A percentile compares a stretch with the other conserved stretches of the same genome.
These are phyloP conservation scores for Antheraea assamensis DNA, from an alignment of 2,888 invertebrate genomes.

Conservation along the genomic window DNA sequence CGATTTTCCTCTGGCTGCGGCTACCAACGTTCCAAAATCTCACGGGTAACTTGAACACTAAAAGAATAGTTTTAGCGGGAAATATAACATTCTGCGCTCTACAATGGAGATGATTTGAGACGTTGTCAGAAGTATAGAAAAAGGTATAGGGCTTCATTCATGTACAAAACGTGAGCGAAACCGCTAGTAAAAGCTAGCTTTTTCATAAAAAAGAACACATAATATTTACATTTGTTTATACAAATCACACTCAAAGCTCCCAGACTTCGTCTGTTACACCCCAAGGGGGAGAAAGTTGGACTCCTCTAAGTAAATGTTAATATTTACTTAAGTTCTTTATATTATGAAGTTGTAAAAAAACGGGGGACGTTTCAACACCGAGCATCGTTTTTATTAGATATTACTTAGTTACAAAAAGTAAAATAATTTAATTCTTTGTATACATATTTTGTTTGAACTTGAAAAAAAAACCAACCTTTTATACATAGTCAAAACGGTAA, in stretches of 20 bases:
- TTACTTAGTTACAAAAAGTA: slow-evolving; percentile 9
- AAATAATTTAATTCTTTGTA: neutral
- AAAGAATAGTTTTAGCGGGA: no score
- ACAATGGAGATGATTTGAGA: no score
- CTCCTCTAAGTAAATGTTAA: slow-evolving; percentile 57
- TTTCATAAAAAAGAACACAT: slow-evolving; percentile 6
- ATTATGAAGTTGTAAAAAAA: slow-evolving; percentile 36
- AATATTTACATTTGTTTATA: slow-evolving; percentile 9
- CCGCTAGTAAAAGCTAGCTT: neutral
- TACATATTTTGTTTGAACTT: neutral
- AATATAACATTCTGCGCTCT: no score
- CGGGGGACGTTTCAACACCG: slow-evolving; percentile 35
- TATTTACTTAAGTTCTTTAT: slow-evolving; percentile 54
- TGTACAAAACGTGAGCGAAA: neutral
- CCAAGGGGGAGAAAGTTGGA: slow-evolving; percentile 38
- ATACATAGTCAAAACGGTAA: neutral
- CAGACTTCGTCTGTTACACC: slow-evolving; percentile 22
- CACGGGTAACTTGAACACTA: no score
- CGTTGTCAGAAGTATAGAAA: no score
- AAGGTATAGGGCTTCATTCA: neutral
- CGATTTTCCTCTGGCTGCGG: no score
- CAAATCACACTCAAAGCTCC: slow-evolving; percentile 26
- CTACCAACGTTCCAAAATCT: no score
- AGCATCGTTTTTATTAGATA: neutral
- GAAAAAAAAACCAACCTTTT: neutral